Evolutionary conservation across 1,140 invertebrate species (phyloP).

Genomic region (Eulimnadia texana): DNA sequence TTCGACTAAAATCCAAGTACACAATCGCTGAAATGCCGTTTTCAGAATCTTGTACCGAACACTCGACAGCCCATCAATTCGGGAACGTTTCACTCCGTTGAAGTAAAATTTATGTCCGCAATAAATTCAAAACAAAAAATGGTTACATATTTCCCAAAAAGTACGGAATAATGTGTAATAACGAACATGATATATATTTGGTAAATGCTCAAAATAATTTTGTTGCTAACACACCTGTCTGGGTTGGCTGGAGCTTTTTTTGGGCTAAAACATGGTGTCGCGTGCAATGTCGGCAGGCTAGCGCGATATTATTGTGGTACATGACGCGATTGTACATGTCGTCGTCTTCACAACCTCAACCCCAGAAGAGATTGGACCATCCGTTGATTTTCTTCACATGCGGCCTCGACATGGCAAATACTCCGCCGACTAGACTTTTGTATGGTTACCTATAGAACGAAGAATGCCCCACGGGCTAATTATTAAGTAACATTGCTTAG

Average conservation of each 20-base stretch:
- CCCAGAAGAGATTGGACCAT: conserved; percentile 56
- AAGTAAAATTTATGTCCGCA: conserved; percentile 71
- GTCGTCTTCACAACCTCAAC: conserved; percentile 50
- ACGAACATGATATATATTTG: no score
- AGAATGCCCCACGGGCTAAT: no score
- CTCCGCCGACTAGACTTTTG: conserved; percentile 62
- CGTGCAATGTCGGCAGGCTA: not conserved
- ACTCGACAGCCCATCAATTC: conserved; percentile 69
- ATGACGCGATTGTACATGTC: conserved; percentile 60
- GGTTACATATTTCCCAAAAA: no score
- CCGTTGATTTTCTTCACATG: conserved; percentile 47
- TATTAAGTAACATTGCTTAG: no score
- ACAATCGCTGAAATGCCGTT: conserved; percentile 49
- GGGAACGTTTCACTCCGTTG: conserved; percentile 62
- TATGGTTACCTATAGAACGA: conserved; percentile 56
- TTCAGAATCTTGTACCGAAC: conserved; percentile 63
- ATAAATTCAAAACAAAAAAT: no score
- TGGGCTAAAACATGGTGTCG: not conserved
- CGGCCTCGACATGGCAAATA: conserved; percentile 37
- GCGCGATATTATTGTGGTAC: no score
- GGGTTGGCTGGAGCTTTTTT: not conserved
- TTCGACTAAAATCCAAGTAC: conserved; percentile 58
- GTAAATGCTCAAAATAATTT: no score
- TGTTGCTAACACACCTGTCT: no score
- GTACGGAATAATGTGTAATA: no score